These are phyloP conservation scores for Austrolebias charrua DNA, from an alignment of 2,797 vertebrate genomes.

Conservation along the genomic window DNA sequence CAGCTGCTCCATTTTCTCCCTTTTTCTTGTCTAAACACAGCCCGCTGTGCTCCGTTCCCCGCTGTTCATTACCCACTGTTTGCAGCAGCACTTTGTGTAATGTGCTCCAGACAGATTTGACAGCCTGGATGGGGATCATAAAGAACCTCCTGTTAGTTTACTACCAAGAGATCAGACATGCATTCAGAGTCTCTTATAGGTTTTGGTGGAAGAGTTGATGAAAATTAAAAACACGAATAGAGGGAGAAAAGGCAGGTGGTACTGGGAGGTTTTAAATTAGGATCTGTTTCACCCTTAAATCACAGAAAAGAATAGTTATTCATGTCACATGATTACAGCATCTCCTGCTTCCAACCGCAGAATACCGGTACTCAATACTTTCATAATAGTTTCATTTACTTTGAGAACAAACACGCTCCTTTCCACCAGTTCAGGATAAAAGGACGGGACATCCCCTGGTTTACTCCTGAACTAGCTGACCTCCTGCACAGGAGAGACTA, in stretches of 20 bases:
- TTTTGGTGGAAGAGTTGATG: constrained; percentile 14
- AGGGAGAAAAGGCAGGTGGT: constrained; percentile 2
- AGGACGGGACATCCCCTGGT: too few relatives aligned
- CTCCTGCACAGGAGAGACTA: too few relatives aligned
- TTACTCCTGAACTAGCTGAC: too few relatives aligned
- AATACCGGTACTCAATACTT: too few relatives aligned
- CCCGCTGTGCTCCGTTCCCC: constrained; percentile 33
- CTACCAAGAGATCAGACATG: constrained; percentile 42
- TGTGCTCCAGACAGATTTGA: constrained; percentile 61
- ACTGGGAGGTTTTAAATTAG: constrained; percentile 19
- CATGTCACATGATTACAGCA: too few relatives aligned
- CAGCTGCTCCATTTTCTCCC: constrained; percentile 58
- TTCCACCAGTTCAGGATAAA: too few relatives aligned
- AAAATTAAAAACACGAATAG: constrained; percentile 6
- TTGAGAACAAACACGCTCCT: too few relatives aligned
- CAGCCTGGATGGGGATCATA: constrained; percentile 54
- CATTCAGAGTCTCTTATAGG: constrained; percentile 22
- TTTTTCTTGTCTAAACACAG: constrained; percentile 39
- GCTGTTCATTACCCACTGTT: constrained; percentile 63
- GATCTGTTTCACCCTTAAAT: constrained; percentile 18
- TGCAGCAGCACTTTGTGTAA: constrained; percentile 61
- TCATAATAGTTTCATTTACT: too few relatives aligned
- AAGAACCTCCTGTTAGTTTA: constrained; percentile 51
- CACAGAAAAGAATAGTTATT: not conserved
- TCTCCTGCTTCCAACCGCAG: too few relatives aligned